phyloP scores from a whole-genome alignment of 2,113 vertebrate genomes.

The Macquaria ambigua region DNA sequence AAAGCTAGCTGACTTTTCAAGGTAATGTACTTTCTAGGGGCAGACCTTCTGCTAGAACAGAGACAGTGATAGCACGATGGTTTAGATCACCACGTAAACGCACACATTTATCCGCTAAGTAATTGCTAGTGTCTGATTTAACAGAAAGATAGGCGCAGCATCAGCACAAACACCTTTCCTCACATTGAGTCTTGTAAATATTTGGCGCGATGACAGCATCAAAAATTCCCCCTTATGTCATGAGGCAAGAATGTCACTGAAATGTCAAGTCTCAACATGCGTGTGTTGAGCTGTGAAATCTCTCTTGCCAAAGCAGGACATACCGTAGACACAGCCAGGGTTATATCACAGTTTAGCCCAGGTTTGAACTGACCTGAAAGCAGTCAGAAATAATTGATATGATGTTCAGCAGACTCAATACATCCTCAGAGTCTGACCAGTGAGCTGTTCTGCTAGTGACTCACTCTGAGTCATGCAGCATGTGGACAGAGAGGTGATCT shows the following conservation, averaged over 20 bases:
- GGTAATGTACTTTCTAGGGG: background rate
- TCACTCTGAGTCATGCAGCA: conserved; percentile 54
- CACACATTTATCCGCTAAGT: conserved; percentile 1
- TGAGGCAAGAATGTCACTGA: conserved; percentile 44
- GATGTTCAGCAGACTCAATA: conserved; percentile 7
- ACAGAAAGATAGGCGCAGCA: background rate
- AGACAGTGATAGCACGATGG: background rate
- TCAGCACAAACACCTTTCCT: conserved; percentile 20
- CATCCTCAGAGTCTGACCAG: conserved; percentile 23
- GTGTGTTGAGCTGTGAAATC: conserved; percentile 1
- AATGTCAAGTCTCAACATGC: conserved; percentile 44
- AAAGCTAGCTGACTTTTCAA: conserved; percentile 25
- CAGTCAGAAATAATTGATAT: conserved; percentile 11
- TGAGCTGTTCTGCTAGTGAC: conserved; percentile 42
- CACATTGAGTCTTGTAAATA: background rate
- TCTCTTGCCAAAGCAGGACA: background rate
- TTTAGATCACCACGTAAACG: conserved; percentile 4
- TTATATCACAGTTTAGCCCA: background rate
- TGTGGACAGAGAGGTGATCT: conserved; percentile 24
- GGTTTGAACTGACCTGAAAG: conserved; percentile 14
- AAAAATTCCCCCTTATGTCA: conserved; percentile 27
- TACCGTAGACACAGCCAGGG: background rate
- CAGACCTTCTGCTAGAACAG: background rate
- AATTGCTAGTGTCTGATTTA: background rate
- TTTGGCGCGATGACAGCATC: conserved; percentile 6